Conservation (phyloP, 1,140 invertebrate genomes). For the Solen grandis region DNA sequence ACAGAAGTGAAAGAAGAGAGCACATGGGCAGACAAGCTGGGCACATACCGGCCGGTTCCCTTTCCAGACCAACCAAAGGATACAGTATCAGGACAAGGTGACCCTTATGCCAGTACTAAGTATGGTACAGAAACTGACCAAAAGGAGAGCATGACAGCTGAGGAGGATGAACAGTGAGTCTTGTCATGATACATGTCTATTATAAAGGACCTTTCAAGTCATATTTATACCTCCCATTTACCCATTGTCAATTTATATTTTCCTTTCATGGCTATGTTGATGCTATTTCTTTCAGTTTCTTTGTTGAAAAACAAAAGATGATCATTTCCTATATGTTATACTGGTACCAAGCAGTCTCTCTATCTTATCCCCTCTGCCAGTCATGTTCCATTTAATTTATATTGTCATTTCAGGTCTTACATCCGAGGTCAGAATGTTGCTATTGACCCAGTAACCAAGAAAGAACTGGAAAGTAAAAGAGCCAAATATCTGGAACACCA, state of each 20-base stretch:
- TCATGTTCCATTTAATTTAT: no score
- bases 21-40: conserved; percentile 72
- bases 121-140: conserved; percentile 59
- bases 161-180: no score
- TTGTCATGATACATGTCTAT: no score
- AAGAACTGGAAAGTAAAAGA: conserved; percentile 76
- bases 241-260: no score
- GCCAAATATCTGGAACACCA: conserved; percentile 75
- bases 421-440: conserved; percentile 74
- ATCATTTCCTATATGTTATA: no score
- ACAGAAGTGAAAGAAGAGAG: conserved; percentile 48
- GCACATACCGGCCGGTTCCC: conserved; percentile 15
- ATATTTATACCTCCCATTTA: no score
- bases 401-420: conserved; percentile 56
- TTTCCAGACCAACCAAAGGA: conserved; percentile 32
- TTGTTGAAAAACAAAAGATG: no score
- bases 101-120: neutral
- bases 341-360: no score
- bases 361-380: no score
- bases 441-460: conserved; percentile 75
- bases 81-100: neutral
- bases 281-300: no score
- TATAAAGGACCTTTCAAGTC: no score
- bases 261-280: no score
- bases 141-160: neutral